phyloP scores from a whole-genome alignment of 2,888 invertebrate genomes.

The Caenorhabditis sp. region DNA sequence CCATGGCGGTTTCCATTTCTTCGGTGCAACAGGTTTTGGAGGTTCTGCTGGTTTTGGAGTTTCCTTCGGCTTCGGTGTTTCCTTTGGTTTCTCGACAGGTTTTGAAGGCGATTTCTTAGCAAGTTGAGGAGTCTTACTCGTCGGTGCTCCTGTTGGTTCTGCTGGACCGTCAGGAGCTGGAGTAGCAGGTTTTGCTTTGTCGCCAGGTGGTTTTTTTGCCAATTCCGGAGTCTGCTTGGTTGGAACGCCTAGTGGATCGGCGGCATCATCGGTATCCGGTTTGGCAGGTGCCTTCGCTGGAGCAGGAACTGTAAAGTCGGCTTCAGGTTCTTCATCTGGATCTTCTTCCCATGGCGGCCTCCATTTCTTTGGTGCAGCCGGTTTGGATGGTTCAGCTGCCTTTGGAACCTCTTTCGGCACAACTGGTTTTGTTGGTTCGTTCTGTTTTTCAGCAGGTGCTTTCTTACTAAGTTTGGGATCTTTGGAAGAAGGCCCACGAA shows the following conservation, averaged over 20 bases:
- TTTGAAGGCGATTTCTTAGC: slow-evolving; percentile 47
- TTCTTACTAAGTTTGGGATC: slow-evolving; percentile 53
- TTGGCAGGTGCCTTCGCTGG: slow-evolving; percentile 34
- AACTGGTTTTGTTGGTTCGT: slow-evolving; percentile 13
- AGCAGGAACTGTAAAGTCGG: slow-evolving; percentile 53
- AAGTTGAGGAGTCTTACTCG: slow-evolving; percentile 33
- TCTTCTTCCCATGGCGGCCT: slow-evolving; percentile 53
- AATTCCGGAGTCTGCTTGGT: slow-evolving; percentile 57
- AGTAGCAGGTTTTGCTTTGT: slow-evolving; percentile 23
- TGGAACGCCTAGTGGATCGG: slow-evolving; percentile 58
- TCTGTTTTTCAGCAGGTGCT: slow-evolving; percentile 24
- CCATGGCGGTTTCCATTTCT: slow-evolving; percentile 48
- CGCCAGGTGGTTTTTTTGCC: slow-evolving; percentile 33
- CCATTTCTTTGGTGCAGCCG: slow-evolving; percentile 44
- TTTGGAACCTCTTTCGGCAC: too few species aligned
- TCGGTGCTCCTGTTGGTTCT: slow-evolving; percentile 22
- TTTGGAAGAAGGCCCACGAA: slow-evolving; percentile 46
- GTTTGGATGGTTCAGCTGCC: slow-evolving; percentile 17
- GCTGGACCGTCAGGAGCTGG: slow-evolving; percentile 43
- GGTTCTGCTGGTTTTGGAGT: slow-evolving; percentile 16
- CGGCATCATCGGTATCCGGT: slow-evolving; percentile 55
- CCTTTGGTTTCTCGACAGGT: slow-evolving; percentile 25
- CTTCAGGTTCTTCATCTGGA: slow-evolving; percentile 55
- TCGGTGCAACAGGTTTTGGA: slow-evolving; percentile 46
- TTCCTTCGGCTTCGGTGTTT: slow-evolving; percentile 14